Percentiles rank a stretch among this genome's conserved stretches.
Conservation (phyloP, 37 sponge, comb jelly and placozoan species). For the Haliclona indistincta region DNA sequence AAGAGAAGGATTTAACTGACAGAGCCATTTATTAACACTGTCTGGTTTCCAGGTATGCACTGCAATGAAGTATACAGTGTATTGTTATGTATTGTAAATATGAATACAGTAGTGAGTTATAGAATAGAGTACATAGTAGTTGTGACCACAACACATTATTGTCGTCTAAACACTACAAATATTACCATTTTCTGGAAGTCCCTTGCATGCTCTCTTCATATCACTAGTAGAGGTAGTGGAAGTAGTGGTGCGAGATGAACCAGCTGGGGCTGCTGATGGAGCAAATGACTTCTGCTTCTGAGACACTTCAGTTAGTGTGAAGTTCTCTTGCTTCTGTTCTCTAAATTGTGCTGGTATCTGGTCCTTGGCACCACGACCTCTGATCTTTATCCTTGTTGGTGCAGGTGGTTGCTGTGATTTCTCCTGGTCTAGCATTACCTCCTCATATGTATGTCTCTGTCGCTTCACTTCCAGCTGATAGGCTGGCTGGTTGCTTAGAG, state of each 20-base stretch:
- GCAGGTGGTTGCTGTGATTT: not conserved
- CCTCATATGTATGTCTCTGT: slow-evolving; percentile 9
- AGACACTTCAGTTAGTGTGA: too few relatives aligned
- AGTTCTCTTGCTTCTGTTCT: too few relatives aligned
- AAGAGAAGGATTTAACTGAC: slow-evolving; percentile 47
- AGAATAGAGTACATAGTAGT: too few relatives aligned
- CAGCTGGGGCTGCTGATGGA: too few relatives aligned
- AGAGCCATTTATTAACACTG: slow-evolving; percentile 48
- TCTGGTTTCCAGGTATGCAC: slow-evolving; percentile 44
- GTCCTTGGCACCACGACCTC: not conserved
- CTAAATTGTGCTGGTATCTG: too few relatives aligned
- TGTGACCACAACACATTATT: too few relatives aligned
- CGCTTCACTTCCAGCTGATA: slow-evolving; percentile 22
- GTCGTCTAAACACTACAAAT: too few relatives aligned
- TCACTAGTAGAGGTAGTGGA: not conserved
- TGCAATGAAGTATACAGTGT: not conserved
- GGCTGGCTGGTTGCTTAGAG: slow-evolving; percentile 26
- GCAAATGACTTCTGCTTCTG: too few relatives aligned
- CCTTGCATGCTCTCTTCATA: not conserved
- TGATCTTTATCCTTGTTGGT: not conserved
- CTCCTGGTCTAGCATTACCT: not conserved
- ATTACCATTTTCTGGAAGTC: too few relatives aligned
- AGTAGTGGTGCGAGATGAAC: not conserved
- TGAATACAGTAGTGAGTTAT: too few relatives aligned
- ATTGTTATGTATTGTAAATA: not conserved